Evolutionary conservation across 2,888 invertebrate species (phyloP).

Genomic region (Carcina quercana): DNA sequence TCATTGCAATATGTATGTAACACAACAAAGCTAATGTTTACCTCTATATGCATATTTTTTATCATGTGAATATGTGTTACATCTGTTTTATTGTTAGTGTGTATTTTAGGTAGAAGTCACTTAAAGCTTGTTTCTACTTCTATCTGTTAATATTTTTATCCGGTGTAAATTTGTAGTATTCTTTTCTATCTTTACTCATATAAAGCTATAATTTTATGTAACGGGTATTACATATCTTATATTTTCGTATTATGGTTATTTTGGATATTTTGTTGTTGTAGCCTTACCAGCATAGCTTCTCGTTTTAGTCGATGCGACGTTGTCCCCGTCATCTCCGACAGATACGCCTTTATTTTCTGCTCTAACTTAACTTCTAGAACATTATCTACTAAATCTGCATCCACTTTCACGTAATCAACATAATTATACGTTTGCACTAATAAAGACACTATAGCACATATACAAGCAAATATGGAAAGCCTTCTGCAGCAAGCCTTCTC

Average conservation of each 20-base stretch:
- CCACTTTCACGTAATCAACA: slow-evolving; percentile 23
- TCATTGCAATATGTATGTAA: too few relatives aligned
- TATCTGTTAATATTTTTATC: too few relatives aligned
- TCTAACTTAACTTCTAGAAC: slow-evolving; percentile 44
- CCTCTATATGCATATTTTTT: too few relatives aligned
- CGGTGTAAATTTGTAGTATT: too few relatives aligned
- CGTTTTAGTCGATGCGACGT: slow-evolving; percentile 39
- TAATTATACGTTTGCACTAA: slow-evolving; percentile 51
- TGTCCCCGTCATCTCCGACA: slow-evolving; percentile 19
- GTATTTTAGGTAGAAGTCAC: too few relatives aligned
- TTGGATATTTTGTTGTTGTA: slow-evolving; percentile 1
- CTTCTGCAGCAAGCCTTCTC: slow-evolving; percentile 36
- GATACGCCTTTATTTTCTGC: slow-evolving; percentile 42
- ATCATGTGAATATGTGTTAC: too few relatives aligned
- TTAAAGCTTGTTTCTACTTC: too few relatives aligned
- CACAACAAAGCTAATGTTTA: too few relatives aligned
- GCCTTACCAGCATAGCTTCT: slow-evolving; percentile 60
- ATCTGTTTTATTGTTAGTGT: too few relatives aligned
- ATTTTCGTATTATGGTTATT: not conserved
- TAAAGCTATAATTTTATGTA: not conserved
- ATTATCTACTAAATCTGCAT: slow-evolving; percentile 32
- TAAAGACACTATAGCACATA: slow-evolving; percentile 49
- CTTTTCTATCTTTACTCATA: too few relatives aligned
- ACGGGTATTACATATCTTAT: too few relatives aligned
- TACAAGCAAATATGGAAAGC: slow-evolving; percentile 49